Base-by-base conservation (phyloP, 2,888 invertebrate genomes). In the Antitype chi region DNA sequence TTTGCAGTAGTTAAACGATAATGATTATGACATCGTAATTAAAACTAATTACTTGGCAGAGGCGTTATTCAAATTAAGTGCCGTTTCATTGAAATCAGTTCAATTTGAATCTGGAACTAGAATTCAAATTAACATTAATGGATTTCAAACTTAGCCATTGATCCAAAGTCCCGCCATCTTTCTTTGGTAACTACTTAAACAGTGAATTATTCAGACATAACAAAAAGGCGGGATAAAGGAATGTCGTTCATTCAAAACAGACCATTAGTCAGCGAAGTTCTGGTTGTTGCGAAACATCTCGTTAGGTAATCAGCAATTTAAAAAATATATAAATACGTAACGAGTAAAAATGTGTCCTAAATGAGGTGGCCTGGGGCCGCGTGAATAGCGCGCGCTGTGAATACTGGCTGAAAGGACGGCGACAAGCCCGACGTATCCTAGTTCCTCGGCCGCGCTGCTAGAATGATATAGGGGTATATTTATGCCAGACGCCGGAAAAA, bases 301-400 rank as follows among this genome's bases (percentile, higher is more conserved):
- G 49, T 85, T 79, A 62, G 20, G 81, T 74, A 85, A 85, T 87
- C 78, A 81, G 70, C 66, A 67, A 57, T 69, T 32, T 9, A 73
- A 74, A 71, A 86, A 85, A 76, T 55, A 78, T 55, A 52, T 57
- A 74, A 78, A 86, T 74, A 78, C 49, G 72, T 74, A 83, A 75
- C 62, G 73, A 79, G 78, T 74, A 81, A 76, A 88, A 88, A 87
- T 84, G 88, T 87, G 87, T 75, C 78, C 81, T 79, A 84, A 88
- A 88, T 86, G 86, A 87, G 85, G 78, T 80, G 55, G 82, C 83
- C 81, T 77, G 69, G 75, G 76, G 80, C 76, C 43, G 60, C 55
- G 79, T 88, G 88, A 88, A 88, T 87, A 84, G 86, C 79, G 74
- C 55, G 55, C 70, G 70, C 53, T 57, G 25, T 85, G 88, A 84